Percentiles rank a stretch among this genome's conserved stretches.
Evolutionary conservation across 2,113 vertebrate genomes (phyloP).

Genomic region (Prionailurus viverrinus): DNA sequence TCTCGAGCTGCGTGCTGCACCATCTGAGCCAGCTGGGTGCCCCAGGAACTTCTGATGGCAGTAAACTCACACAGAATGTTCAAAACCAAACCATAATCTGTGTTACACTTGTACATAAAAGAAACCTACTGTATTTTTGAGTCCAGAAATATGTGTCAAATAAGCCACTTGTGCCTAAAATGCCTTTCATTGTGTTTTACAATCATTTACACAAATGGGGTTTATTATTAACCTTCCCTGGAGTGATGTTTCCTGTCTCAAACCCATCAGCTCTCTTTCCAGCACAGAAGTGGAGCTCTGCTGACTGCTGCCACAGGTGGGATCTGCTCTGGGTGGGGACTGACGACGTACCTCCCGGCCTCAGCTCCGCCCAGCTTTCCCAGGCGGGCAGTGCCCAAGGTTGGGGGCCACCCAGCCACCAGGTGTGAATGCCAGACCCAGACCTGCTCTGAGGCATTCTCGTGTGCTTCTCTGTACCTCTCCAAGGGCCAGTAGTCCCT

Average conservation of each 20-base stretch:
- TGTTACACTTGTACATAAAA: not conserved
- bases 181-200: not conserved
- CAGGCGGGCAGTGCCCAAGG: not conserved
- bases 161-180: not conserved
- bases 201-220: not conserved
- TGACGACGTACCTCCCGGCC: not conserved
- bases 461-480: accelerated
- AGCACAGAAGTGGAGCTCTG: not conserved
- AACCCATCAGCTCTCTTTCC: not conserved
- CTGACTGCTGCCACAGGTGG: not conserved
- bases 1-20: not conserved
- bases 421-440: too few species aligned
- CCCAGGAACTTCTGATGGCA: not conserved
- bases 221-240: not conserved
- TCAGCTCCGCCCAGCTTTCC: too few species aligned
- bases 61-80: not conserved
- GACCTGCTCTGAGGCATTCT: accelerated
- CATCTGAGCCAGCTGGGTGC: not conserved
- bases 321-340: not conserved
- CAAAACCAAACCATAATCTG: not conserved
- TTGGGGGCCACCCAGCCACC: not conserved
- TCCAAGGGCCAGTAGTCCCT: not conserved
- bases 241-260: not conserved
- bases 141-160: not conserved
- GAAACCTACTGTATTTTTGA: not conserved